Evolutionary conservation across 2,113 vertebrate species (phyloP), one percentile per base, ranked within the genome.

Genomic region (Alectura lathami): DNA sequence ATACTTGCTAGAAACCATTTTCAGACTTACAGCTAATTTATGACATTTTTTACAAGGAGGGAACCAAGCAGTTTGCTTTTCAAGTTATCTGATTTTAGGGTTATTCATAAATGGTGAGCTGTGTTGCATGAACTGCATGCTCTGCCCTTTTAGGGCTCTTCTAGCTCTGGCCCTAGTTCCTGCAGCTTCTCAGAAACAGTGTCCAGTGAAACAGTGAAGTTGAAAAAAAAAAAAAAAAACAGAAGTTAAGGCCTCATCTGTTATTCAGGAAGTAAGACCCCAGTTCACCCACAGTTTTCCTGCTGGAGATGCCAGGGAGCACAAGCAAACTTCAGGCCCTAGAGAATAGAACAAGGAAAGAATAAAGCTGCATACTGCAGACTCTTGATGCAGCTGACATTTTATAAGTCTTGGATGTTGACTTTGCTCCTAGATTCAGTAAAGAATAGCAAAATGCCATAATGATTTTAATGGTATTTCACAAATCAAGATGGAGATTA

Each of bases 301-400:
- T 60, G 23, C 17, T 54, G 66, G 20, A 68, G 26, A 3, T 50
- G 12, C 26, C 43, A 54, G 42, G 0, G 0, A 70, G 11, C 3
- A 42, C 9, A 7, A 22, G 27, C 6, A 67, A 54, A 21, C 13
- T 48, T 48, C 66, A 75, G 27, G n/a, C 6, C 23, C 30, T 57
- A 23, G 3, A 48, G 9, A 11, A 57, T 3, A 12, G 18, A 47
- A 0, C 24, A 83, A 21, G 13, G 18, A 59, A 57, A 81, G 18
- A 76, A 14, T 0, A 0, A 50, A 50, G 24, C 26, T 77, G 22
- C 4, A 12, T 8, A 26, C 18, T 57, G 38, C 36, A 53, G 11
- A 17, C 24, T 68, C 73, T 30, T 43, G 32, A 29, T 24, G 17
- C 5, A 32, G 9, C 17, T 21, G 14, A 56, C 17, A 11, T 27